These are phyloP conservation scores for Sebastes flavidus DNA, from an alignment of 2,797 vertebrate species.

Conservation along the genomic window DNA sequence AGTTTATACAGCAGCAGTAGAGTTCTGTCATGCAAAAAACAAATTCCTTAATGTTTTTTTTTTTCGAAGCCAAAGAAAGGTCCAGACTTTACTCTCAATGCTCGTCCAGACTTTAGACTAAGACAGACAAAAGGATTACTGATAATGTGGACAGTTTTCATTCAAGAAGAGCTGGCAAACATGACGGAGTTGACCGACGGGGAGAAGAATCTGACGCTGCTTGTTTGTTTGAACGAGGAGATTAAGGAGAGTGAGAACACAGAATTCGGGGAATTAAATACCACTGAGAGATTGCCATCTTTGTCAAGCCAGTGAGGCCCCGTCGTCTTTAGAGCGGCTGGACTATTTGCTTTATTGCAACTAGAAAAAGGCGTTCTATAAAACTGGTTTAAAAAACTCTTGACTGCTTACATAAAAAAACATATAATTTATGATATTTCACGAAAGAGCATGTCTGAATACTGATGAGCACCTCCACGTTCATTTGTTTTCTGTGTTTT, in stretches of 20 bases:
- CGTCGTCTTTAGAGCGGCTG: slow-evolving; percentile 21
- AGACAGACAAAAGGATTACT: slow-evolving; percentile 92
- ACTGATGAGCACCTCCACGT: slow-evolving; percentile 17
- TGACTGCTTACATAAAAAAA: slow-evolving; percentile 4
- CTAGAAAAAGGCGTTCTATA: slow-evolving; percentile 42
- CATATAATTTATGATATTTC: slow-evolving; percentile 18
- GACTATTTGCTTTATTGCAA: slow-evolving; percentile 47
- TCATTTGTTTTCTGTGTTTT: slow-evolving; percentile 59
- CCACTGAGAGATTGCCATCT: slow-evolving; percentile 74
- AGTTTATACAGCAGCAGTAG: slow-evolving; percentile 27
- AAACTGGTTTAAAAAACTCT: slow-evolving; percentile 17
- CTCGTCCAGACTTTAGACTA: slow-evolving; percentile 89
- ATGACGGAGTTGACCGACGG: slow-evolving; percentile 82
- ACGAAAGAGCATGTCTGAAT: slow-evolving; percentile 18
- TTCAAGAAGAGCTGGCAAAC: slow-evolving; percentile 91
- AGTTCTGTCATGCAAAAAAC: slow-evolving; percentile 76
- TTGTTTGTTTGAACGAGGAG: slow-evolving; percentile 94
- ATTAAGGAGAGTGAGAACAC: slow-evolving; percentile 86
- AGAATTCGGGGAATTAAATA: slow-evolving; percentile 91
- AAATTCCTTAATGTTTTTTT: slow-evolving; percentile 17
- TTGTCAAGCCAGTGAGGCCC: slow-evolving; percentile 43
- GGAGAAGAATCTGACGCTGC: slow-evolving; percentile 89
- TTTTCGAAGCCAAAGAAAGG: slow-evolving; percentile 86
- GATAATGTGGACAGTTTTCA: slow-evolving; percentile 89
- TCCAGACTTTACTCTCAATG: slow-evolving; percentile 91